Conservation (phyloP, 1,140 invertebrate genomes). For the Drosophila mauritiana region DNA sequence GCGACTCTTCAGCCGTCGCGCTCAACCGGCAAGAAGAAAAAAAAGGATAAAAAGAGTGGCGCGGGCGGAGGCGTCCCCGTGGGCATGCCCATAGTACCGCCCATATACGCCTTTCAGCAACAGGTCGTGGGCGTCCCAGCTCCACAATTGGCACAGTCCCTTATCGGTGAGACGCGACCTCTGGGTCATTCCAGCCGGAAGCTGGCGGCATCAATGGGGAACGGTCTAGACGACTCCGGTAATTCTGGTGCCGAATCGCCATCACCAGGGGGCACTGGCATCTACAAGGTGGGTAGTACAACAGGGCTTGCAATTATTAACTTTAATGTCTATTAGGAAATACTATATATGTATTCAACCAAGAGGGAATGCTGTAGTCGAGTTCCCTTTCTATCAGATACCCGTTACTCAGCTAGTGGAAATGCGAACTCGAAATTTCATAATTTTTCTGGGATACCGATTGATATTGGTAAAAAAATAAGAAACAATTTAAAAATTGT, state of each 20-base stretch:
- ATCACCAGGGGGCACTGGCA: constrained; percentile 92
- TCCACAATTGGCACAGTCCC: constrained; percentile 67
- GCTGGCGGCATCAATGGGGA: constrained; percentile 85
- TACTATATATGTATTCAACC: too few species aligned
- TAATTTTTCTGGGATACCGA: too few species aligned
- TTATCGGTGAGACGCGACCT: constrained; percentile 72
- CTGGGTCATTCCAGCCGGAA: constrained; percentile 85
- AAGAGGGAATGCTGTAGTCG: too few species aligned
- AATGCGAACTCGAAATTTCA: too few species aligned
- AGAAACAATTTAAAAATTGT: too few species aligned
- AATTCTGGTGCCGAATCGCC: constrained; percentile 89
- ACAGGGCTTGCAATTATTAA: not conserved
- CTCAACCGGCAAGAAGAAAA: constrained; percentile 86
- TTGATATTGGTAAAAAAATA: too few species aligned
- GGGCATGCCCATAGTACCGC: constrained; percentile 80
- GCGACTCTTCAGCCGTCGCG: constrained; percentile 78
- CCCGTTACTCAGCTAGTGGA: too few species aligned
- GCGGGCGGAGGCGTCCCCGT: constrained; percentile 80
- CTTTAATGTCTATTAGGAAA: too few species aligned
- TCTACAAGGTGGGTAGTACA: constrained; percentile 86
- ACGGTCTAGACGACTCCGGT: constrained; percentile 86
- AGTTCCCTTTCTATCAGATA: too few species aligned
- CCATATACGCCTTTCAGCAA: constrained; percentile 76
- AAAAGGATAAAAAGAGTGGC: constrained; percentile 85
- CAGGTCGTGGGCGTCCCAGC: constrained; percentile 64